Percentiles rank a stretch among this genome's conserved stretches.
These are phyloP conservation scores for Heliconius ismenius DNA, from an alignment of 2,888 invertebrate species.

Conservation along the genomic window DNA sequence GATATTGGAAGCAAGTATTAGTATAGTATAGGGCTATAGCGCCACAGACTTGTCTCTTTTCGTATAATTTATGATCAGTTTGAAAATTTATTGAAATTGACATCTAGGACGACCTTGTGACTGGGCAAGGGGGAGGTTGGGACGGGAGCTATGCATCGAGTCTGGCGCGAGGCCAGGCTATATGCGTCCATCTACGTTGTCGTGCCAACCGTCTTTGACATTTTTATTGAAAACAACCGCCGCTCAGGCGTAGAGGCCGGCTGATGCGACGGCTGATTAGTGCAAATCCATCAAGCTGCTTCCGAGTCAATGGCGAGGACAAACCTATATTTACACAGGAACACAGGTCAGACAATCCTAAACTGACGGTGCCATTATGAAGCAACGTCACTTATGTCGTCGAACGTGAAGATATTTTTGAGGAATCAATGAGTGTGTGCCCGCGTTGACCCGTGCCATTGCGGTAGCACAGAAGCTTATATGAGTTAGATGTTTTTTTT, in stretches of 20 bases:
- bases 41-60: not conserved
- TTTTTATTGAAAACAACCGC: slow-evolving; percentile 80
- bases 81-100: slow-evolving; percentile 42
- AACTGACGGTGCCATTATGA: slow-evolving; percentile 51
- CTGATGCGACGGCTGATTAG: slow-evolving; percentile 65
- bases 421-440: not conserved
- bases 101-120: slow-evolving; percentile 69
- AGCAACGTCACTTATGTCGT: slow-evolving; percentile 49
- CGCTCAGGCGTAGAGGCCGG: slow-evolving; percentile 67
- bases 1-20: not conserved
- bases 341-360: slow-evolving; percentile 61
- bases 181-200: slow-evolving; percentile 69
- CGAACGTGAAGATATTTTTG: slow-evolving; percentile 17
- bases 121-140: slow-evolving; percentile 61
- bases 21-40: not conserved
- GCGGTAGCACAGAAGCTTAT: not conserved
- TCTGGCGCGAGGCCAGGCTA: slow-evolving; percentile 76
- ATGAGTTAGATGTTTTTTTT: not conserved
- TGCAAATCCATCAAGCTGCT: slow-evolving; percentile 74
- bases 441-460: not conserved
- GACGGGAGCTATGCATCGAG: slow-evolving; percentile 67
- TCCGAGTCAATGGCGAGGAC: slow-evolving; percentile 81
- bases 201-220: slow-evolving; percentile 73
- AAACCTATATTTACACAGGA: slow-evolving; percentile 69
- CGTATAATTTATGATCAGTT: not conserved